phyloP scores from a whole-genome alignment of 2,113 vertebrate genomes.

The Gopherus flavomarginatus region DNA sequence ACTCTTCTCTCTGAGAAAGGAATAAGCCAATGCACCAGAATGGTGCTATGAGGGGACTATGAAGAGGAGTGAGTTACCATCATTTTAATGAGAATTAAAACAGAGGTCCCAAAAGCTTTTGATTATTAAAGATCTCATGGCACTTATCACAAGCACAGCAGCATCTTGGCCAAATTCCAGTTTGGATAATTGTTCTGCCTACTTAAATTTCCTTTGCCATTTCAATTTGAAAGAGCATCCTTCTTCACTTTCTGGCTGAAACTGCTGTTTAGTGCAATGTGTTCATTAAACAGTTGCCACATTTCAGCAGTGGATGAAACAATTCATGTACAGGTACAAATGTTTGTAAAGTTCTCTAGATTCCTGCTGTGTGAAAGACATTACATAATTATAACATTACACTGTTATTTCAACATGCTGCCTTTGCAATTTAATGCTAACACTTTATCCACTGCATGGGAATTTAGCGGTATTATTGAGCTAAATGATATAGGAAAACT shows the following conservation, averaged over 20 bases:
- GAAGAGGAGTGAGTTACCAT: conserved; percentile 2
- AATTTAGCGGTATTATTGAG: neutral
- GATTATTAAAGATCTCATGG: conserved; percentile 9
- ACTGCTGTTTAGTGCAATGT: neutral
- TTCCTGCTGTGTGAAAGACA: neutral
- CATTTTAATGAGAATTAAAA: neutral
- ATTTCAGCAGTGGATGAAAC: neutral
- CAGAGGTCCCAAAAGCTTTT: conserved; percentile 25
- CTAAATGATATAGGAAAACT: neutral
- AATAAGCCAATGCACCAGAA: neutral
- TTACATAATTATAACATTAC: neutral
- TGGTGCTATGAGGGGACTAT: neutral
- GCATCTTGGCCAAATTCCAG: conserved; percentile 31
- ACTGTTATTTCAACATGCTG: neutral
- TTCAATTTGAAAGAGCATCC: conserved; percentile 5
- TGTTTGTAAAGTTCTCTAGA: neutral
- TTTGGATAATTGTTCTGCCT: neutral
- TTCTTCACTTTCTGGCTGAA: conserved; percentile 7
- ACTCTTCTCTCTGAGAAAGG: neutral
- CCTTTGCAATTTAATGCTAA: neutral
- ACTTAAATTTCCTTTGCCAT: neutral
- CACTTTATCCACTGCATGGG: neutral
- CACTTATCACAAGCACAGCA: conserved; percentile 4
- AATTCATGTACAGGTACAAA: neutral
- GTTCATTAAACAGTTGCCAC: neutral